Evolutionary conservation across 2,888 invertebrate species (phyloP), one percentile per base, ranked within the genome.

Genomic region (Ryuthela nishihirai): DNA sequence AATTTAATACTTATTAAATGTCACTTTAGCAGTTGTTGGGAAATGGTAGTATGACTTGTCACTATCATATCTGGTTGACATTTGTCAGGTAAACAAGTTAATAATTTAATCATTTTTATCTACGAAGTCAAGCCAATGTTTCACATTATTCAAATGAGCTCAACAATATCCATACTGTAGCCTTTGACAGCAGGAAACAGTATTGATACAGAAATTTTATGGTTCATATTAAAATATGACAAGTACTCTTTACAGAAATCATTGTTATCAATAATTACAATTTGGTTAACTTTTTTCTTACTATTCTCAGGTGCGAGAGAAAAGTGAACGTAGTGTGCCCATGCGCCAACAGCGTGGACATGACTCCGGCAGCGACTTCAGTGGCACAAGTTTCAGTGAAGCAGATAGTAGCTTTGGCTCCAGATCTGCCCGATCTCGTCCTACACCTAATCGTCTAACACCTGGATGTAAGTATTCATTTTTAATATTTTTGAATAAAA

Each of bases 251-350:
- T 12, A 32, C 32, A 32, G 12, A 32, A n/a, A 10, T 32, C 32
- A 32, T 12, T n/a, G 10, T 32, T 32, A 32, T 32, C 32, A 12
- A 10, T 32, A 12, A 12, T n/a, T 32, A 32, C n/a, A 10, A 12
- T 32, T 12, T 32, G 10, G 10, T 12, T 32, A n/a, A 12, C 32
- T 32, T 32, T 32, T 32, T 32, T 32, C 32, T 32, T 32, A 12
- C 32, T 32, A n/a, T 32, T 32, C n/a, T n/a, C n/a, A 94, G 93
- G 90, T 94, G 59, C 84, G 93, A 70, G 95, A 95, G 78, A 85
- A 93, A 70, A 93, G 93, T 38, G 86, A 83, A 59, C 83, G 92
- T 69, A 93, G 93, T 54, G 86, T 91, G 66, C 93, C 94, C 41
- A 93, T 95, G 93, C 67, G 64, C 20, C 58, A 56, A 21, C 48